Conservation (phyloP, 2,888 invertebrate genomes). For the Hirtodrosophila alboralis region DNA sequence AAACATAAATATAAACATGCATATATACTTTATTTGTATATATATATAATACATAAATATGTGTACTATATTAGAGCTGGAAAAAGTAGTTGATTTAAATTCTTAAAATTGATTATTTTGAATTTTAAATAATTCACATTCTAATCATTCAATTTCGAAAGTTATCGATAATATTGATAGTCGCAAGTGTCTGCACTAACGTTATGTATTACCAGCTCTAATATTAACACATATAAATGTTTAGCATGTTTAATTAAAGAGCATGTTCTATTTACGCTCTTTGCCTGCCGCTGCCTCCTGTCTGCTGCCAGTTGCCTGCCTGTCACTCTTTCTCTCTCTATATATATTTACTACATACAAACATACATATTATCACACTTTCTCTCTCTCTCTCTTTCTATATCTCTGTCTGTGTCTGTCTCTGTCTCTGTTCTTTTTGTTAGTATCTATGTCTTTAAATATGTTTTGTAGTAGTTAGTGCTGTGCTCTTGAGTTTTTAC, state of each 20-base stretch:
- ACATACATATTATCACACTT: constrained; percentile 5
- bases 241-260: constrained; percentile 1
- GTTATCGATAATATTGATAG: too few relatives aligned
- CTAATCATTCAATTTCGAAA: too few relatives aligned
- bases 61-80: too few relatives aligned
- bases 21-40: constrained; percentile 9
- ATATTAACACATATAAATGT: neutral
- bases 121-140: too few relatives aligned
- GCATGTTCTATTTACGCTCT: constrained; percentile 21
- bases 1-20: constrained; percentile 1
- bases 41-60: too few relatives aligned
- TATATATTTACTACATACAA: neutral
- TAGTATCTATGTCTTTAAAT: constrained; percentile 7
- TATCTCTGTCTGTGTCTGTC: constrained; percentile 13
- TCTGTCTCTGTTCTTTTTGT: constrained; percentile 20
- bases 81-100: too few relatives aligned
- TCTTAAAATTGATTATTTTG: too few relatives aligned
- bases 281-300: constrained; percentile 33
- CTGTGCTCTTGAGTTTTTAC: constrained; percentile 55
- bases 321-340: constrained; percentile 19
- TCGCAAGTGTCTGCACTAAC: too few relatives aligned
- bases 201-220: too few relatives aligned
- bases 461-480: constrained; percentile 49
- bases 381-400: constrained; percentile 11
- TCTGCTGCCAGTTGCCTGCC: constrained; percentile 26